phyloP scores from a whole-genome alignment of 2,888 invertebrate species.

The Limenitis camilla region DNA sequence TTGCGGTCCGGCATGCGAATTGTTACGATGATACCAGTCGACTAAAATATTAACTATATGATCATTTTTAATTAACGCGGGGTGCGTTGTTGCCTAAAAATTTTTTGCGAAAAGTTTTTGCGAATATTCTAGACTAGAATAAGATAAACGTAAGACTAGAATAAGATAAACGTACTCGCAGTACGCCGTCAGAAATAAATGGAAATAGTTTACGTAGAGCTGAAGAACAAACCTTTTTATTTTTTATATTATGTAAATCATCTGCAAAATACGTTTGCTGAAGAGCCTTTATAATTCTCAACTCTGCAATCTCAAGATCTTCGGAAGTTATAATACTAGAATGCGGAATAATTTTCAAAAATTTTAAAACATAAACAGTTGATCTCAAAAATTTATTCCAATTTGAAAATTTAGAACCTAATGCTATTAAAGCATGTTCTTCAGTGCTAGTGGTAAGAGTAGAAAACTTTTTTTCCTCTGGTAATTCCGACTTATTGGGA shows the following conservation, averaged over 20 bases:
- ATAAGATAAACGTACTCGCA: not conserved
- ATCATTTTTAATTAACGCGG: not conserved
- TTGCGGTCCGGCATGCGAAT: constrained; percentile 12
- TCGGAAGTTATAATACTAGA: constrained; percentile 1
- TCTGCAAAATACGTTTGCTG: not conserved
- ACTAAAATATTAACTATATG: constrained; percentile 4
- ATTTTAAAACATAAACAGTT: constrained; percentile 10
- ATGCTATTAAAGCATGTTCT: not conserved
- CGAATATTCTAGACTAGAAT: not conserved
- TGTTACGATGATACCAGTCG: constrained; percentile 3
- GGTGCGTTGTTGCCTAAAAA: too few species aligned
- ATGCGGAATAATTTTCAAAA: constrained; percentile 8
- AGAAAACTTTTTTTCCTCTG: constrained; percentile 3
- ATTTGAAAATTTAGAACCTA: constrained; percentile 5
- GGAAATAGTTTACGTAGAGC: too few species aligned
- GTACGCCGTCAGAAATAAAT: too few species aligned
- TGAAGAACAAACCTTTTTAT: too few species aligned
- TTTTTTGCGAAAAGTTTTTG: too few species aligned
- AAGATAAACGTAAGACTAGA: not conserved
- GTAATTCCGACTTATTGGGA: not conserved
- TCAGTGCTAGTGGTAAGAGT: not conserved
- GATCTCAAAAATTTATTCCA: constrained; percentile 9
- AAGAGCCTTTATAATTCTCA: not conserved
- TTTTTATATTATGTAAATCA: not conserved
- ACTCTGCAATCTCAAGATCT: constrained; percentile 5